Conservation (phyloP, 2,888 invertebrate genomes). For the Ptycholaimellus sp. region DNA sequence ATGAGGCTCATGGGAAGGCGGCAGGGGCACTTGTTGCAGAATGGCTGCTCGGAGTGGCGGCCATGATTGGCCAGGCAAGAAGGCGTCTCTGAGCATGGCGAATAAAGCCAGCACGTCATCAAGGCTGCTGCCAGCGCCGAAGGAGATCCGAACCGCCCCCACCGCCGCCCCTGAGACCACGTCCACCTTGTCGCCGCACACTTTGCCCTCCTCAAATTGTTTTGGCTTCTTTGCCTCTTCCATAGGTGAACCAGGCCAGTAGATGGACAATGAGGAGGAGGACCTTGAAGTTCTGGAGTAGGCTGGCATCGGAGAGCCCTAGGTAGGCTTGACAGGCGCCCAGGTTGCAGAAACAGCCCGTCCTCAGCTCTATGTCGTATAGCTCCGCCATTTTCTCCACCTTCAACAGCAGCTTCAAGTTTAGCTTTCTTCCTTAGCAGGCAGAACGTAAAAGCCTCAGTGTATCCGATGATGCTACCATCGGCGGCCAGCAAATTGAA, state of each 20-base stretch:
- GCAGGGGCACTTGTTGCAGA: no score
- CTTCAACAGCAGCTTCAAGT: conserved; percentile 29
- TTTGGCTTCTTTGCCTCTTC: no score
- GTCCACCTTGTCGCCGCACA: conserved; percentile 19
- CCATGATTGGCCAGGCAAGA: no score
- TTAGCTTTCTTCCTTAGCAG: background rate
- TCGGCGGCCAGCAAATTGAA: conserved; percentile 58
- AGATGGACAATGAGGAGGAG: no score
- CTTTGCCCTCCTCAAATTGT: conserved; percentile 15
- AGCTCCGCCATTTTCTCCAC: conserved; percentile 66
- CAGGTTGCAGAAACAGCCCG: conserved; percentile 88
- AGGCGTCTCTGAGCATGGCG: conserved; percentile 49
- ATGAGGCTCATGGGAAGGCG: no score
- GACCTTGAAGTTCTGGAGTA: conserved; percentile 50
- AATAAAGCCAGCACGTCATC: conserved; percentile 47
- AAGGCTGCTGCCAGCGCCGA: no score
- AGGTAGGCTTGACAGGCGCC: conserved; percentile 70
- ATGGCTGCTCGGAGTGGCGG: no score
- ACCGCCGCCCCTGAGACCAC: conserved; percentile 49
- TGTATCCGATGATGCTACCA: conserved; percentile 58
- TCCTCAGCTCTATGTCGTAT: conserved; percentile 57
- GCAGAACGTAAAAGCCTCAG: conserved; percentile 41
- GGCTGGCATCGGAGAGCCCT: no score
- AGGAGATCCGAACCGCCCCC: conserved; percentile 68
- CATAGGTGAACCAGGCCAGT: no score